Percentiles rank a stretch among this genome's conserved stretches.
phyloP scores from a whole-genome alignment of 1,140 invertebrate species.

The Potamilus streckersoni region DNA sequence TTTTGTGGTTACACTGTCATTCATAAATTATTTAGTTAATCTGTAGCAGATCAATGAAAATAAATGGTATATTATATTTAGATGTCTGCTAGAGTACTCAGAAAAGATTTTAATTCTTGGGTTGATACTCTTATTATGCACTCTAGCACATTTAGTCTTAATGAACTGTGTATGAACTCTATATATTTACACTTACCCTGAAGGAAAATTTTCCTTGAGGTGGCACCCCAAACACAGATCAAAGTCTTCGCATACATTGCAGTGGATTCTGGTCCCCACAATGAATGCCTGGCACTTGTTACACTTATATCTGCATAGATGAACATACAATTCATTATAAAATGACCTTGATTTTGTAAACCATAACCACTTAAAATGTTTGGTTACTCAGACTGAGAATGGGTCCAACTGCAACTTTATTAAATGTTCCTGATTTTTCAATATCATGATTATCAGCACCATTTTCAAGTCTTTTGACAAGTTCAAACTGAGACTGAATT shows the following conservation, averaged over 20 bases:
- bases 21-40: too few species aligned
- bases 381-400: background rate
- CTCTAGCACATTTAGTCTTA: too few species aligned
- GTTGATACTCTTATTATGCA: too few species aligned
- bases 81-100: too few species aligned
- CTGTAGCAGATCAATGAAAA: too few species aligned
- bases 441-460: background rate
- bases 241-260: slow-evolving; percentile 65
- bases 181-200: slow-evolving; percentile 40
- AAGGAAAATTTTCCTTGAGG: slow-evolving; percentile 48
- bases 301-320: slow-evolving; percentile 60
- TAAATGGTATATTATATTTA: too few species aligned
- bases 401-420: background rate
- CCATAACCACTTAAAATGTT: background rate
- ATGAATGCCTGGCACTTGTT: slow-evolving; percentile 66
- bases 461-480: background rate
- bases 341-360: background rate
- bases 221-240: slow-evolving; percentile 67
- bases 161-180: too few species aligned
- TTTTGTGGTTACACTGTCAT: too few species aligned
- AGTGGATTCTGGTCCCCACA: slow-evolving; percentile 62
- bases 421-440: background rate
- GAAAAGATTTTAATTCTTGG: too few species aligned
- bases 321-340: slow-evolving; percentile 6
- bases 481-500: background rate